A percentile compares a stretch with the other conserved stretches of the same genome.
phyloP scores from a whole-genome alignment of 2,113 vertebrate genomes.

The Pavo muticus region DNA sequence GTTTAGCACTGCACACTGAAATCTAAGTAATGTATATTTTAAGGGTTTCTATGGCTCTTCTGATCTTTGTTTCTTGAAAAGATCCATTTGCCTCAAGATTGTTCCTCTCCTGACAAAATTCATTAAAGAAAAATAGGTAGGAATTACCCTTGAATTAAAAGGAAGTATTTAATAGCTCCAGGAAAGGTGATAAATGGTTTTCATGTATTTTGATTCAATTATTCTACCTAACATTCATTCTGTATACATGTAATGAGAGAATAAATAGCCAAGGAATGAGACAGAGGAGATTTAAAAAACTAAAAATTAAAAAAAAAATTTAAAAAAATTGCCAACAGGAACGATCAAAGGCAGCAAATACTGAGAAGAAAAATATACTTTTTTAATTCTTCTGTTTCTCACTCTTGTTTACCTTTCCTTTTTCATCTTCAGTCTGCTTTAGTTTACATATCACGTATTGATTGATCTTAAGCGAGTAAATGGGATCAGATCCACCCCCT shows the following conservation, averaged over 20 bases:
- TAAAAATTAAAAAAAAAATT: background rate
- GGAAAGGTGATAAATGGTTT: background rate
- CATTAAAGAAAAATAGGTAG: background rate
- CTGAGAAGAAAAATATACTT: background rate
- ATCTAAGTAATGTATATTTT: background rate
- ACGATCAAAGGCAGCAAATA: background rate
- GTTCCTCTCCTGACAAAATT: background rate
- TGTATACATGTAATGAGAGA: background rate
- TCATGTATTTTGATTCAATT: background rate
- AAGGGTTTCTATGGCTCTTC: background rate
- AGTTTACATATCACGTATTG: background rate
- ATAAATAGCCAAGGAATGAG: background rate
- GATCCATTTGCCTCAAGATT: background rate
- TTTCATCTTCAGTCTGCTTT: background rate
- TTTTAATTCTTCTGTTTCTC: background rate
- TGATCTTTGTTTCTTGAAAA: background rate
- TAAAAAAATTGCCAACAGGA: background rate
- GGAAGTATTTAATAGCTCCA: background rate
- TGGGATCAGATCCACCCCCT: background rate
- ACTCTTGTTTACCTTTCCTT: background rate
- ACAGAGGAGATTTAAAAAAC: background rate
- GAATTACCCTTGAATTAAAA: background rate
- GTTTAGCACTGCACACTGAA: background rate
- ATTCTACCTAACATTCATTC: background rate
- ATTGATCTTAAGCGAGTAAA: background rate